Base-by-base conservation (phyloP, 2,113 vertebrate genomes). In the Hippocampus abdominalis region DNA sequence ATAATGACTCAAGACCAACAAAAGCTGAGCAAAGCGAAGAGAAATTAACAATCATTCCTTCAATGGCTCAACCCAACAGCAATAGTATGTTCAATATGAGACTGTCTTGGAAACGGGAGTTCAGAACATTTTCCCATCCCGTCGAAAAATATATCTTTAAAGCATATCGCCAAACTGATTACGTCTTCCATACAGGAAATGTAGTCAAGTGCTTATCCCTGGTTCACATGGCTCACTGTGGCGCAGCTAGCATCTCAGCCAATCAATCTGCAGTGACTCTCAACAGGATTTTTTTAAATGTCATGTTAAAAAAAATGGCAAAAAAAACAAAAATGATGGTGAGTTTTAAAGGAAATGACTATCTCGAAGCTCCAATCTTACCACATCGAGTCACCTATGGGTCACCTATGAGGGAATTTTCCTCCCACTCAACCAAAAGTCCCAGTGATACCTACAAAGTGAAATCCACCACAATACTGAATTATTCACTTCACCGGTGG, bases 401-500 rank as follows among this genome's bases (percentile, higher is more conserved):
- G 23, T 27, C 54, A 57, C 54, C 12, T 13, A 57, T 16, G 25
- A 57, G 10, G 54, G 12, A 15, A 60, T 57, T 27, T 57, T 7
- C 27, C 27, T 13, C 27, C 57, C 8, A 32, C 16, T 2, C 16
- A 60, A 60, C 6, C 32, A 53, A 60, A 20, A 79, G 59, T 54
- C 32, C n/a, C 42, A 68, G 20, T 70, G 61, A 63, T 57, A 18
- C 69, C 62, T 74, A 77, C 70, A 62, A 64, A 57, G 48, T 74
- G 27, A 65, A 64, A 69, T 36, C 54, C 21, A 57, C 18, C 21
- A 59, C 25, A 71, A 15, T 62, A 59, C 68, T 90, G 74, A 88
- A 91, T 90, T 80, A 91, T 90, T 88, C 67, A 89, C 73, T 73
- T 82, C 32, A 64, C 13, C 67, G 62, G 66, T 36, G 5, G 5